Conservation (phyloP, 2,888 invertebrate species). For the Lasioglossum lativentre region DNA sequence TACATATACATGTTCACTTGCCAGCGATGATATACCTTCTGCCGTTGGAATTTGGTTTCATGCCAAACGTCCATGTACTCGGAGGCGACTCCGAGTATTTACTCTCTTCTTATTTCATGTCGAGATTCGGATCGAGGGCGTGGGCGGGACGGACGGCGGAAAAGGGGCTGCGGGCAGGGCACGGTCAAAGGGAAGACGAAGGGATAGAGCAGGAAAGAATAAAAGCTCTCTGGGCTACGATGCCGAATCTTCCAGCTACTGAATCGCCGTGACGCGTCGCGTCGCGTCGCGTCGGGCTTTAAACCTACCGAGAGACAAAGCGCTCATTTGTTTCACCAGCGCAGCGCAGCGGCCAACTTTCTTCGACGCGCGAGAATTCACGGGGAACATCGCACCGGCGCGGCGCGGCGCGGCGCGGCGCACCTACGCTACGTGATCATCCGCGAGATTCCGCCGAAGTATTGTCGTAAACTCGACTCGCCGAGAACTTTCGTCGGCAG, state of each 20-base stretch:
- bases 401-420: no score
- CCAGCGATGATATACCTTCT: slow-evolving; percentile 45
- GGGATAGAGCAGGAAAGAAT: slow-evolving; percentile 16
- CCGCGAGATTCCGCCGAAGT: background rate
- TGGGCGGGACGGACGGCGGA: slow-evolving; percentile 20
- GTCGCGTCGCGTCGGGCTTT: background rate
- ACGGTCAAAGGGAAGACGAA: background rate
- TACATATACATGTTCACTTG: slow-evolving; percentile 24
- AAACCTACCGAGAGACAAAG: slow-evolving; percentile 9
- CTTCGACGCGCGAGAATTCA: slow-evolving; percentile 32
- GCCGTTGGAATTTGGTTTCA: slow-evolving; percentile 65
- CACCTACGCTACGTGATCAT: background rate
- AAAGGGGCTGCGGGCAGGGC: slow-evolving; percentile 6
- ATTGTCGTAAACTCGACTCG: background rate
- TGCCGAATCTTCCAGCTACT: slow-evolving; percentile 14
- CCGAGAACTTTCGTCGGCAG: background rate
- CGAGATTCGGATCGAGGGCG: slow-evolving; percentile 41
- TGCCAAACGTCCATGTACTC: slow-evolving; percentile 69
- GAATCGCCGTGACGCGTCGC: slow-evolving; percentile 12
- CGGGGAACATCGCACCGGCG: slow-evolving; percentile 14
- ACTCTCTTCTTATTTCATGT: slow-evolving; percentile 67
- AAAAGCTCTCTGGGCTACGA: background rate
- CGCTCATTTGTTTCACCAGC: slow-evolving; percentile 42
- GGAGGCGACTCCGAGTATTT: slow-evolving; percentile 62
- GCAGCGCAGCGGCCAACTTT: slow-evolving; percentile 4